Evolutionary conservation across 2,888 invertebrate species (phyloP), one percentile per base, ranked within the genome.

Genomic region (Lasioglossum villosulum): DNA sequence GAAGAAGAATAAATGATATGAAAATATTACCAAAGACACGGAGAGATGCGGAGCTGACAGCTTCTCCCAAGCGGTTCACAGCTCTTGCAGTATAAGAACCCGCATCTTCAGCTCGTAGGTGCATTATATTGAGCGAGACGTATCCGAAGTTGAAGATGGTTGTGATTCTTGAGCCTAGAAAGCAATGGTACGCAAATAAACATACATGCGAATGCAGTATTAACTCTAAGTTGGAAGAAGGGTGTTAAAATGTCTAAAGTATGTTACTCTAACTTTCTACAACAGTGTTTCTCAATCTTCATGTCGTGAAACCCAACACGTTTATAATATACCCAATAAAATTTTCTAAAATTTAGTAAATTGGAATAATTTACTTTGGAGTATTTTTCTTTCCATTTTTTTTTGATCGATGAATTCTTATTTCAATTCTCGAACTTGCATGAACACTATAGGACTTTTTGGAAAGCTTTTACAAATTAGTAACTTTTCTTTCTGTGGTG

Each of bases 141-240:
- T 99, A 99, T 95, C 99, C 99, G 97, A 99, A 99, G 97, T 99
- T 99, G 97, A 98, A 98, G 96, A 98, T 98, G 95, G 99, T 98
- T 95, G 98, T 98, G 96, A 99, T 99, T 96, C 99, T 97, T 95
- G 99, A 99, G 96, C 96, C 96, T 96, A 84, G 39, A 30, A 68
- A 77, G 56, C 70, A 48, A 79, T 66, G 42, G 75, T 48, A 23
- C 30, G 45, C 14, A 30, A 56, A 75, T 52, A 27, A 70, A 8
- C n/a, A 1, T 4, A 4, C 34, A 1, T 1, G 2, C 5, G 14
- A 37, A 39, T 4, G n/a, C 12, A n/a, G 4, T 39, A 37, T 68
- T 12, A 23, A 39, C 0, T 3, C 16, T 68, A 14, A 42, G 8
- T 6, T 14, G 8, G 27, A 16, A 63, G 30, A 6, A 63, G 63